Evolutionary conservation across 2,888 invertebrate species (phyloP).

Genomic region (Eledone cirrhosa): DNA sequence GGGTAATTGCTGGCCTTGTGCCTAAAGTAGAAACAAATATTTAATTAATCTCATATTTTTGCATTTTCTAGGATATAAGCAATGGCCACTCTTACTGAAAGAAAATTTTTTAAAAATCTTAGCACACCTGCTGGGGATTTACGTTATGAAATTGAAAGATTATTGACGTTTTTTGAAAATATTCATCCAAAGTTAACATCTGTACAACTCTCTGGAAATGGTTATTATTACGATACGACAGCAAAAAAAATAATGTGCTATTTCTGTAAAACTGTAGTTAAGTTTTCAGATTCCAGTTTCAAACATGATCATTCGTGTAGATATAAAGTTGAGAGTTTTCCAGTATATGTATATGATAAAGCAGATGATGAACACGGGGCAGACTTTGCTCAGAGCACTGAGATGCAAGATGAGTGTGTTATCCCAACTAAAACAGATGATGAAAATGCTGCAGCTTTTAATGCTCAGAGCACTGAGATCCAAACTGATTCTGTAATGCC

Average conservation of each 20-base stretch:
- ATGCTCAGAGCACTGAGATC: background rate
- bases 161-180: background rate
- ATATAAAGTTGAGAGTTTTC: background rate
- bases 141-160: background rate
- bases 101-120: background rate
- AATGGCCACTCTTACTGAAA: too few relatives aligned
- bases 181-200: background rate
- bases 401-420: too few relatives aligned
- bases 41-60: too few relatives aligned
- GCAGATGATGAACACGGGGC: background rate
- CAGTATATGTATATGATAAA: background rate
- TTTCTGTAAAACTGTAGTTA: background rate
- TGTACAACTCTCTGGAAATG: background rate
- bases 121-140: background rate
- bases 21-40: too few relatives aligned
- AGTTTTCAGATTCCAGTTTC: background rate
- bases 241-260: background rate
- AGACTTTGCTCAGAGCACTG: background rate
- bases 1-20: too few relatives aligned
- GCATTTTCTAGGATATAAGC: too few relatives aligned
- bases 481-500: background rate
- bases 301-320: background rate
- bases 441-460: background rate
- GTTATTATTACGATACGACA: background rate
- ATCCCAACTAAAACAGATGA: too few relatives aligned